A percentile compares a stretch with the other conserved stretches of the same genome.
Evolutionary conservation across 2,797 vertebrate genomes (phyloP).

Genomic region (Chloroceryle inda): DNA sequence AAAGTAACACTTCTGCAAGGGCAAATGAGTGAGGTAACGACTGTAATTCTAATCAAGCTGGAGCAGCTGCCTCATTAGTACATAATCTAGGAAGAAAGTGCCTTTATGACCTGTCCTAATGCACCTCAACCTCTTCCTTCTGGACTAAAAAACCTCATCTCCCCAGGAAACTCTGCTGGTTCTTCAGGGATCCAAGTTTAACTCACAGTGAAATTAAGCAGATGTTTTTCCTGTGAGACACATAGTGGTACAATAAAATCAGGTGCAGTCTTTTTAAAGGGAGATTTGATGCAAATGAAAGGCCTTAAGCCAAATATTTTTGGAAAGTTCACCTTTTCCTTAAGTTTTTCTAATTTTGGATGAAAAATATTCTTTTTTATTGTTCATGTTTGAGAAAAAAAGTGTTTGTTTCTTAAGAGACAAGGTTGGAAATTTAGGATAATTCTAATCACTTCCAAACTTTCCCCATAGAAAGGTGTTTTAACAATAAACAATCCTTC

Average conservation of each 20-base stretch:
- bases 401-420: not conserved
- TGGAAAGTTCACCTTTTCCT: not conserved
- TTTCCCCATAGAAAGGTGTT: not conserved
- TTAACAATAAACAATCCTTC: not conserved
- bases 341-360: not conserved
- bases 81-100: not conserved
- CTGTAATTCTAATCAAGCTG: not conserved
- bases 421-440: not conserved
- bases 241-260: not conserved
- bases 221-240: not conserved
- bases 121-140: not conserved
- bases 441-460: not conserved
- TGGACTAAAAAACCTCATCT: not conserved
- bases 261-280: not conserved
- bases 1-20: conserved; percentile 31
- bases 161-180: fast-evolving
- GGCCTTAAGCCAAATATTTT: not conserved
- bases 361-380: not conserved
- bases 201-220: not conserved
- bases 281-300: not conserved
- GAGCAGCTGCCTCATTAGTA: conserved; percentile 26
- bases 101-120: not conserved
- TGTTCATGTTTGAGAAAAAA: not conserved
- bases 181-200: not conserved
- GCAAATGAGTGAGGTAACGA: not conserved